Base-by-base conservation (phyloP, 2,888 invertebrate species). In the Mesoligia furuncula region DNA sequence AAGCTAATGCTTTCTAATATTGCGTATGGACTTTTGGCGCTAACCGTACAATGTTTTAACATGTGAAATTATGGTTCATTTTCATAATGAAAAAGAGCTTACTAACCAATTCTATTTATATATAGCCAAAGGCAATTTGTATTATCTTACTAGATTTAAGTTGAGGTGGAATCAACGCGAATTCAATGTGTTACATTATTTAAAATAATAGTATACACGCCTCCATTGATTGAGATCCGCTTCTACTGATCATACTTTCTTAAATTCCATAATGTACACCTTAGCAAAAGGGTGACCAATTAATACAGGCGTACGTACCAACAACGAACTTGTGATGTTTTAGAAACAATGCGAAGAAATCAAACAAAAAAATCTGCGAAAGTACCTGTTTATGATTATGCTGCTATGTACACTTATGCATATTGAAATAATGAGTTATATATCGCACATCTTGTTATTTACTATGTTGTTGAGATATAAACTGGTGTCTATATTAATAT, bases 51-150 rank as follows among this genome's bases (percentile, higher is more conserved):
- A 0, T 31, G 24, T 68, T 54, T 36, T 3, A 31, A 15, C 6
- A 2, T 51, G 15, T 51, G 6, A 57, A 17, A 51, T 15, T 54
- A 11, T 17, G 24, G 42, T 64, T 70, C 7, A 70, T 51, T 51
- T 54, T 39, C 9, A 48, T 39, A 39, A 57, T 11, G 1, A n/a
- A 54, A 81, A 62, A n/a, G 27, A 67, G 67, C 54, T 67, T 62
- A n/a, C 1, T 20, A 45, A 65, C n/a, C 24, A 24, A 36, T 17
- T 42, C 13, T 73, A 65, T n/a, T 24, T 9, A 15, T 57, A 78
- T n/a, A 6, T 8, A 54, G 80, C 78, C 80, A 65, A 54, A 72
- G 78, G 80, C 80, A 75, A 75, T 62, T 75, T 42, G 17, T 39
- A 15, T 75, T 11, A n/a, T 57, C 24, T 15, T 70, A 20, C 51